These are phyloP conservation scores for Brachypteracias leptosomus DNA, from an alignment of 2,113 vertebrate species.

Conservation along the genomic window DNA sequence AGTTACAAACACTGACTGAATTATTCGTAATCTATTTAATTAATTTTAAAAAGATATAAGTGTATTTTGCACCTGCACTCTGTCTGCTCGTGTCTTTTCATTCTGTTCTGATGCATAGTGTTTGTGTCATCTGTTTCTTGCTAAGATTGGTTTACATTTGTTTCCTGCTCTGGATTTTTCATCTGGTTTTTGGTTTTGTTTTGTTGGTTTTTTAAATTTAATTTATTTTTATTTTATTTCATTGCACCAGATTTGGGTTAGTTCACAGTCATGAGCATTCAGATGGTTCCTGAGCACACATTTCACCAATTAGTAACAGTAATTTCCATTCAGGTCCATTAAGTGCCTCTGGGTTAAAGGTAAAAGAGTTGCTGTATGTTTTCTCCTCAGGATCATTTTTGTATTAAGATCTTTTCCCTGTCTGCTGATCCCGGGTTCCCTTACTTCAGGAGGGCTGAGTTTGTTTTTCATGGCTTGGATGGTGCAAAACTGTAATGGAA, in stretches of 20 bases:
- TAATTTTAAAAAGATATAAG: neutral
- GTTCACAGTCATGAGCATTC: neutral
- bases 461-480: fast-evolving
- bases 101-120: neutral
- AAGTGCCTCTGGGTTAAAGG: neutral
- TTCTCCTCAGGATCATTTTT: neutral
- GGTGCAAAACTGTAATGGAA: neutral
- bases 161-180: neutral
- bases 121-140: neutral
- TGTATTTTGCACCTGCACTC: constrained; percentile 1
- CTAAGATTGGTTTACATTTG: neutral
- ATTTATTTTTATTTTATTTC: neutral
- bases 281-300: neutral
- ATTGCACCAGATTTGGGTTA: constrained; percentile 22
- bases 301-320: neutral
- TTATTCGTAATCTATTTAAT: neutral
- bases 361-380: neutral
- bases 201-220: neutral
- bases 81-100: neutral
- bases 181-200: neutral
- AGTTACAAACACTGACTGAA: neutral
- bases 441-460: neutral
- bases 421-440: neutral
- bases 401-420: neutral
- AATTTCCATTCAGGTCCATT: neutral